These are phyloP conservation scores for Rhyacophila evoluta DNA, from an alignment of 2,888 invertebrate species.

Conservation along the genomic window DNA sequence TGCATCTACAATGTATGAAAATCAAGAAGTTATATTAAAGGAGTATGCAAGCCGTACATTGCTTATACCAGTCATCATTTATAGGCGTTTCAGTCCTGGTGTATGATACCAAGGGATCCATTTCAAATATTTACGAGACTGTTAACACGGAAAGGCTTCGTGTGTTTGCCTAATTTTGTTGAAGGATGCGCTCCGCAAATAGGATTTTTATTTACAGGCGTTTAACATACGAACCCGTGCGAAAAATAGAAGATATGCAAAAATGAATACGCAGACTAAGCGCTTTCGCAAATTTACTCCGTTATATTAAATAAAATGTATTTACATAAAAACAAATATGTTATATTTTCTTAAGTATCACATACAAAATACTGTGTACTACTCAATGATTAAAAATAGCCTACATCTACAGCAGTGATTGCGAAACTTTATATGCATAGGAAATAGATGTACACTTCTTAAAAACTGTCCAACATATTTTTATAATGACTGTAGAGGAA, in stretches of 20 bases:
- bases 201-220: slow-evolving; percentile 47
- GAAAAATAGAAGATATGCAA: not conserved
- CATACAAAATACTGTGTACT: too few relatives aligned
- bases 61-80: too few relatives aligned
- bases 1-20: too few relatives aligned
- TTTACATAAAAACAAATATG: not conserved
- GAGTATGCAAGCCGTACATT: too few relatives aligned
- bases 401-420: too few relatives aligned
- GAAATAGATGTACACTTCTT: too few relatives aligned
- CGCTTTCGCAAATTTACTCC: not conserved
- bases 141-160: slow-evolving; percentile 41
- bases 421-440: too few relatives aligned
- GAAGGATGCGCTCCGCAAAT: slow-evolving; percentile 45
- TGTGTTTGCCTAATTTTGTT: slow-evolving; percentile 45
- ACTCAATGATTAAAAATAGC: too few relatives aligned
- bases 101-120: slow-evolving; percentile 30
- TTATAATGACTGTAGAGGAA: too few relatives aligned
- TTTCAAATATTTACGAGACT: slow-evolving; percentile 44
- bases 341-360: too few relatives aligned
- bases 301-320: not conserved
- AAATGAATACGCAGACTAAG: not conserved
- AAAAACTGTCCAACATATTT: too few relatives aligned
- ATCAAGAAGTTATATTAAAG: too few relatives aligned
- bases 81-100: not conserved
- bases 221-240: slow-evolving; percentile 30